phyloP scores from a whole-genome alignment of 2,113 vertebrate genomes.

The Crotalus horridus region DNA sequence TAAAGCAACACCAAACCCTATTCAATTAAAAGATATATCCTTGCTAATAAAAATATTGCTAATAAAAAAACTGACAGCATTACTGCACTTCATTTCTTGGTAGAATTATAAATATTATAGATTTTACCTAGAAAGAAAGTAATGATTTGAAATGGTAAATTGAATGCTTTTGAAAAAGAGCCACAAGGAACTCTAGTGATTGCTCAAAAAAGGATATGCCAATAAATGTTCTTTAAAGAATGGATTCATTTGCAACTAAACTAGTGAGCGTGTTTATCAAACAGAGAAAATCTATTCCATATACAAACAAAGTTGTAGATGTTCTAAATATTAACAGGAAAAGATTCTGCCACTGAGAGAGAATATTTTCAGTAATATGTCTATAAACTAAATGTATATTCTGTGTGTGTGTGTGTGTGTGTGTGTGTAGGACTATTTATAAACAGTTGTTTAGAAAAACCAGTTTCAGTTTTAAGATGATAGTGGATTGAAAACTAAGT shows the following conservation, averaged over 20 bases:
- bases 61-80: slow-evolving; percentile 64
- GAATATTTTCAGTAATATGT: slow-evolving; percentile 53
- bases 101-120: slow-evolving; percentile 60
- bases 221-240: slow-evolving; percentile 61
- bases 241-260: slow-evolving; percentile 55
- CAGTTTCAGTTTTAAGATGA: neutral
- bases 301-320: slow-evolving; percentile 59
- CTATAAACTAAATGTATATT: slow-evolving; percentile 50
- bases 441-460: neutral
- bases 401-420: too few species aligned
- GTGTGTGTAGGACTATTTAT: neutral
- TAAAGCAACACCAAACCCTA: slow-evolving; percentile 63
- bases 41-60: slow-evolving; percentile 62
- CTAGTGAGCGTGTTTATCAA: slow-evolving; percentile 66
- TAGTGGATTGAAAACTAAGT: neutral
- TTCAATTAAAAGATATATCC: slow-evolving; percentile 67
- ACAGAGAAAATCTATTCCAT: slow-evolving; percentile 65
- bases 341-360: slow-evolving; percentile 42
- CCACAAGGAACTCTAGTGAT: slow-evolving; percentile 43
- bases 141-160: slow-evolving; percentile 54
- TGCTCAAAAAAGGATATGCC: slow-evolving; percentile 48
- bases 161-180: slow-evolving; percentile 46
- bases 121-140: slow-evolving; percentile 41
- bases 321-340: slow-evolving; percentile 37
- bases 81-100: slow-evolving; percentile 61